Base-by-base conservation (phyloP, 2,797 vertebrate species). In the Moxostoma hubbsi region DNA sequence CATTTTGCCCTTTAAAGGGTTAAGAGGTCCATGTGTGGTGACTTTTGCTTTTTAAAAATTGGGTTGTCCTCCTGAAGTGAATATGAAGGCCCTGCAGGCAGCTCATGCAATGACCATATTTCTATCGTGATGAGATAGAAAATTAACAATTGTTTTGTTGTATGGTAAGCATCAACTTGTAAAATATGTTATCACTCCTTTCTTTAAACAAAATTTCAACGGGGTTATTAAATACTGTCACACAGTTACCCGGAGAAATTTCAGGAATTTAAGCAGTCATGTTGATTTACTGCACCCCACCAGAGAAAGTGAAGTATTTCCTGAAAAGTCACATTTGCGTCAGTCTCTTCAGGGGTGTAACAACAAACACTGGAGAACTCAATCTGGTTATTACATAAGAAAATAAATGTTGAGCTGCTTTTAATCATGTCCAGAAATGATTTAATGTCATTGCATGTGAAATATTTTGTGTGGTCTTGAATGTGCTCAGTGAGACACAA, bases 191-290 rank as follows among this genome's bases (percentile, higher is more conserved):
- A 45, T 59, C 73, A 51, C 45, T 6, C 45, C 11, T 11, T 15
- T 68, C 18, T 13, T 73, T 11, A 43, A 70, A 9, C 36, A 50
- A 50, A 54, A 9, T 50, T 64, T 75, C 12, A 36, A 43, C 24
- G 79, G 83, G 86, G 85, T 90, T 90, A 86, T 88, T 88, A 86
- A 89, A 84, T 88, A 81, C 85, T 77, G 81, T 81, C 82, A 81
- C 75, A 65, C 62, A 82, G 71, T 87, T 77, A 79, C 79, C 75
- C 64, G 54, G 71, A 75, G 18, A 77, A 62, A 81, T 83, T 73
- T 81, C 49, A 47, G 66, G 65, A 12, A 58, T n/a, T 67, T 18
- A 24, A 55, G 45, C 64, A 50, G 64, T 58, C 74, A 16, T 67
- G 46, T 58, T 76, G 74, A 67, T 15, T 59, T 67, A 54, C 54